A percentile compares a stretch with the other conserved stretches of the same genome.
Evolutionary conservation across 2,113 vertebrate species (phyloP).

Genomic region (Dipodomys stephensi): DNA sequence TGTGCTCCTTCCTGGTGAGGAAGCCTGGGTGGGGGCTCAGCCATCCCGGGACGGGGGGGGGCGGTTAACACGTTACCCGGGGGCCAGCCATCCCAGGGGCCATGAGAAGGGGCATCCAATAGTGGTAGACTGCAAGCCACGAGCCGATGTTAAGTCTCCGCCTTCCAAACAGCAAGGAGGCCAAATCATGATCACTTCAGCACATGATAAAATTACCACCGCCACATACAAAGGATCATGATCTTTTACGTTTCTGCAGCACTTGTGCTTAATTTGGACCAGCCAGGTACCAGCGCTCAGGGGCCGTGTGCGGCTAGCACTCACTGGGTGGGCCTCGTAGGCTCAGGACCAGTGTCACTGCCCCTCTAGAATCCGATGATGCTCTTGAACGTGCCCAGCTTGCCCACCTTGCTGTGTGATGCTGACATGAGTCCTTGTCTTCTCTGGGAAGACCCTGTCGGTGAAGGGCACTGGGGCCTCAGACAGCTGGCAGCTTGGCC

Average conservation of each 20-base stretch:
- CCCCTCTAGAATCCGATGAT: no score
- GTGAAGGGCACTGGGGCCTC: neutral
- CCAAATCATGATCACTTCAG: neutral
- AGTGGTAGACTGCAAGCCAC: neutral
- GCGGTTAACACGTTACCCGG: no score
- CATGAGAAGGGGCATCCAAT: fast-evolving
- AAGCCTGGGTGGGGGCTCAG: neutral
- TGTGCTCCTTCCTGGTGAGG: conserved; percentile 77
- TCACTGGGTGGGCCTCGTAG: neutral
- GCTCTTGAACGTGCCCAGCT: neutral
- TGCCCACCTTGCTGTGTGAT: neutral
- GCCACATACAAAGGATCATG: neutral
- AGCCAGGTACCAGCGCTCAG: neutral
- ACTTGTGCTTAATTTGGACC: neutral
- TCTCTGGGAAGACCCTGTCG: neutral
- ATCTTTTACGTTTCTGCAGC: neutral
- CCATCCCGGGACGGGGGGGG: neutral
- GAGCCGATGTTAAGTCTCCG: neutral
- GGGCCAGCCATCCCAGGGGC: neutral
- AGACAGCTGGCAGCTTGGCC: no score
- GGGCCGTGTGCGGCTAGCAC: neutral
- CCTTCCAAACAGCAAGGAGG: no score
- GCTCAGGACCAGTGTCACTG: neutral
- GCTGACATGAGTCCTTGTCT: neutral
- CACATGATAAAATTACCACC: no score